A percentile compares a stretch with the other conserved stretches of the same genome.
Evolutionary conservation across 1,140 invertebrate species (phyloP).

Genomic region (Melanaphis sacchari): DNA sequence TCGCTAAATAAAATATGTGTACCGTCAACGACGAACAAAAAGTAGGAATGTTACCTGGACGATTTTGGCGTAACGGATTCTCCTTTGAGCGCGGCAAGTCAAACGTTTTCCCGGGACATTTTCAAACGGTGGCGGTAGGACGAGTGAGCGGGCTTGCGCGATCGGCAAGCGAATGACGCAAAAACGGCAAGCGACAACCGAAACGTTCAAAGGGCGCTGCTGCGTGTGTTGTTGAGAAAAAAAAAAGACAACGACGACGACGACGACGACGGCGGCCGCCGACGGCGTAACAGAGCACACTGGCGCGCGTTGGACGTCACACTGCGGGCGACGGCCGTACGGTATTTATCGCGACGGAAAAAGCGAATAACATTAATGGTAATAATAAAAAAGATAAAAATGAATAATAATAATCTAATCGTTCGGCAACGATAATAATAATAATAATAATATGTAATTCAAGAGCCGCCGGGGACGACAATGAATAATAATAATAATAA

Average conservation of each 20-base stretch:
- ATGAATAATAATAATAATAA: not conserved
- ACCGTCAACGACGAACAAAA: not conserved
- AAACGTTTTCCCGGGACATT: constrained; percentile 13
- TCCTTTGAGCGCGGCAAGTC: not conserved
- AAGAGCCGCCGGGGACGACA: not conserved
- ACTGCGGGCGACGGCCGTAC: not conserved
- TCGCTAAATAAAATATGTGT: not conserved
- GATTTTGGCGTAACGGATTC: not conserved
- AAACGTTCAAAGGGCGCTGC: not conserved
- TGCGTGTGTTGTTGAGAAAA: not conserved
- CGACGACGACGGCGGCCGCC: not conserved
- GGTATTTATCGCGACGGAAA: not conserved
- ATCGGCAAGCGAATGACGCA: not conserved
- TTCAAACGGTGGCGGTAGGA: not conserved
- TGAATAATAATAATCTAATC: not conserved
- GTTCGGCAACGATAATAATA: not conserved
- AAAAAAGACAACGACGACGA: not conserved
- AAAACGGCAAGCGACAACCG: not conserved
- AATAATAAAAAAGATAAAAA: not conserved
- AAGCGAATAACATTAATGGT: not conserved
- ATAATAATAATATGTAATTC: not conserved
- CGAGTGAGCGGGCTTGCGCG: not conserved
- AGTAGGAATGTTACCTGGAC: not conserved
- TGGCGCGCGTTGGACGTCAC: not conserved
- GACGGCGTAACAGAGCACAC: constrained; percentile 12